Base-by-base conservation (phyloP, 2,888 invertebrate species). In the Nysson spinosus region DNA sequence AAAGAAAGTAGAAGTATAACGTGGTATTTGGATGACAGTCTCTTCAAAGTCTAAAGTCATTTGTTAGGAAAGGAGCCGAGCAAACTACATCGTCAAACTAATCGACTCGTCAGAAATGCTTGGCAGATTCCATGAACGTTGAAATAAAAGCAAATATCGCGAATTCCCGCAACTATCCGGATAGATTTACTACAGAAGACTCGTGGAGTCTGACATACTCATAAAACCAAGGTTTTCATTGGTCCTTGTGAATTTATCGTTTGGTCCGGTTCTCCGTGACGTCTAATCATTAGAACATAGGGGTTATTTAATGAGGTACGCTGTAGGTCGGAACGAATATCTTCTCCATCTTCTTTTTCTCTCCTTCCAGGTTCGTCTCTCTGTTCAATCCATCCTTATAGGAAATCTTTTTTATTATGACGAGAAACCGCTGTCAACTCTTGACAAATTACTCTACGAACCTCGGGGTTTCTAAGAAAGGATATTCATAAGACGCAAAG, bases 271-370 rank as follows among this genome's bases (percentile, higher is more conserved):
- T 47, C 44, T 11, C 32, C 30, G 51, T 54, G 54, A 64, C 56
- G 73, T 72, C 43, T 61, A 56, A 60, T 72, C 65, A 65, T 73
- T 72, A 72, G 65, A 65, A 47, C 43, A 35, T 57, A 55, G 70
- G 44, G 62, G 42, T 63, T 63, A 60, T 66, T 72, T 72, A 72
- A 72, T 60, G 72, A 72, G 55, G 42, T 74, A 39, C 58, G 74
- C 66, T 56, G 66, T 73, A 63, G 70, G 56, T 60, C 66, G 63
- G 16, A 47, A 28, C 39, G 42, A 54, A 6, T 30, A 5, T 22
- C 12, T 40, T 20, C 32, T 20, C 7, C 16, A 22, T 7, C 12
- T 7, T 9, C 37, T 12, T 17, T 16, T 3, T 19, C 17, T 4
- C 47, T 22, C 43, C 34, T n/a, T 34, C 14, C 19, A 12, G 7